Percentiles rank a stretch among this genome's conserved stretches.
phyloP scores from a whole-genome alignment of 2,113 vertebrate genomes.

The Hippolais icterina region DNA sequence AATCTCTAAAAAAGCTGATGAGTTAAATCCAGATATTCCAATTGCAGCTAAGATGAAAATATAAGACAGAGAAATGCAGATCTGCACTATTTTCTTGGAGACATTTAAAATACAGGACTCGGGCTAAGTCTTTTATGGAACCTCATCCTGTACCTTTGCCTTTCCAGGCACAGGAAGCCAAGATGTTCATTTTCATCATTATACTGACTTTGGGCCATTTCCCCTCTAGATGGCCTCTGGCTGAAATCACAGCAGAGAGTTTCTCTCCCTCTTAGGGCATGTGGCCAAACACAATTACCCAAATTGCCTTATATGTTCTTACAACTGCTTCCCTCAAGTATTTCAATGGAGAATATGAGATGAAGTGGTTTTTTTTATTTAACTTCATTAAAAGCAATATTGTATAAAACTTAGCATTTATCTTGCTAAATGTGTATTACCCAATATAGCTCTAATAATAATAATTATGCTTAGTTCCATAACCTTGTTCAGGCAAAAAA shows the following conservation, averaged over 20 bases:
- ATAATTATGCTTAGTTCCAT: background rate
- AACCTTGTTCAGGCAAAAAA: background rate
- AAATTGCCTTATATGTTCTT: background rate
- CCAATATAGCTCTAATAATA: background rate
- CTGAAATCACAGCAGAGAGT: background rate
- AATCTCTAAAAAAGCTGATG: background rate
- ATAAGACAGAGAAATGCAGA: background rate
- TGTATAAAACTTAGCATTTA: background rate
- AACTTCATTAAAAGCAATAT: background rate
- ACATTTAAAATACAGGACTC: background rate
- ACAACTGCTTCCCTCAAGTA: background rate
- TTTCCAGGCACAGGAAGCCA: background rate
- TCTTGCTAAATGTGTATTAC: background rate
- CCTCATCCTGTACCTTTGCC: background rate
- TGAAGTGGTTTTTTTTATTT: background rate
- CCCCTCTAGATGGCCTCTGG: background rate
- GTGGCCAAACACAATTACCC: background rate
- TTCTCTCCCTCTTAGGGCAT: background rate
- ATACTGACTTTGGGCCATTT: background rate
- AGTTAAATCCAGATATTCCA: background rate
- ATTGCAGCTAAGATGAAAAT: background rate
- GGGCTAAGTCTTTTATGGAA: background rate
- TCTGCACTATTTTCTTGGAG: background rate
- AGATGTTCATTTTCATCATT: background rate
- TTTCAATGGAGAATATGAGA: background rate